Conservation (phyloP, 1,140 invertebrate species). For the Aphaenogaster rudis region DNA sequence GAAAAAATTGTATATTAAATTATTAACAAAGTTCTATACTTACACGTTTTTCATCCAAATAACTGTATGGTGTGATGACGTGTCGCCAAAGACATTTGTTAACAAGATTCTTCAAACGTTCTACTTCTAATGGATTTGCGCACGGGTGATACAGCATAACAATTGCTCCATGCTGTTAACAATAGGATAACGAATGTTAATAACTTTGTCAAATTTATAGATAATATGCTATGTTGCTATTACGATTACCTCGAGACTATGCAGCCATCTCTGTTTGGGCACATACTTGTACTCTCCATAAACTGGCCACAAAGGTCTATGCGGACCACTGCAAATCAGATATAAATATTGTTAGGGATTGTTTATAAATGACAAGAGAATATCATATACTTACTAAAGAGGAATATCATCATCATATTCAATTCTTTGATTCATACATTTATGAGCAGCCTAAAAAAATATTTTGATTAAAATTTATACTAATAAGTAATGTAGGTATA, state of each 20-base stretch:
- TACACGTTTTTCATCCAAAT: constrained; percentile 89
- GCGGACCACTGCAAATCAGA: constrained; percentile 90
- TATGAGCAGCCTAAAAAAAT: constrained; percentile 88
- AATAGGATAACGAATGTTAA: not conserved
- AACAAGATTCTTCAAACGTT: constrained; percentile 89
- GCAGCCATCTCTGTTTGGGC: constrained; percentile 94
- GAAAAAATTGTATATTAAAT: not conserved
- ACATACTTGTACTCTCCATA: constrained; percentile 95
- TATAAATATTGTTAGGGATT: constrained; percentile 34
- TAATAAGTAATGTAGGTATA: not conserved
- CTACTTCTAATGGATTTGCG: constrained; percentile 90
- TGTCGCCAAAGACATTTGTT: constrained; percentile 92
- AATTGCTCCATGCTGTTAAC: constrained; percentile 91
- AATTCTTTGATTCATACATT: constrained; percentile 91
- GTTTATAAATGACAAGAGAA: not conserved
- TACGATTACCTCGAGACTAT: constrained; percentile 91
- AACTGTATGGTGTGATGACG: constrained; percentile 92
- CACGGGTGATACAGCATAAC: constrained; percentile 97
- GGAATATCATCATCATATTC: constrained; percentile 90
- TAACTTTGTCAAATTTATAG: not conserved
- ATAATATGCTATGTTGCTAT: constrained; percentile 17
- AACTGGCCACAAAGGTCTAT: constrained; percentile 93
- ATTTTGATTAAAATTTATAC: not conserved
- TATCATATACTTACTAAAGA: constrained; percentile 81
- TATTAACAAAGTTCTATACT: constrained; percentile 22